Conservation (phyloP, 2,797 vertebrate genomes). For the Karalla daura region DNA sequence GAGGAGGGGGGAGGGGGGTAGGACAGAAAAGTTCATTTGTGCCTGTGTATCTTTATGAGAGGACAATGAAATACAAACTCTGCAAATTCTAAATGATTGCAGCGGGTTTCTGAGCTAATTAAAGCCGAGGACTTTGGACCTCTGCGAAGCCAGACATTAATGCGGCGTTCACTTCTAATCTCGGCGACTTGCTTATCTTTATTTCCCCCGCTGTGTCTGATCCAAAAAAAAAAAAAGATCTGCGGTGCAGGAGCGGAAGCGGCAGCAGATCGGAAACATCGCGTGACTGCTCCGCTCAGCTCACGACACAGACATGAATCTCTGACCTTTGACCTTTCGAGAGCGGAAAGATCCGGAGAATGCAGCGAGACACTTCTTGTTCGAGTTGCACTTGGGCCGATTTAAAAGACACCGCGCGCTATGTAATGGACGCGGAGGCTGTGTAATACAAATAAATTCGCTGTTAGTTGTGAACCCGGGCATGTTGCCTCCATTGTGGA, state of each 20-base stretch:
- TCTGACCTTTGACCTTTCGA: conserved; percentile 62
- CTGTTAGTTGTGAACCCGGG: conserved; percentile 64
- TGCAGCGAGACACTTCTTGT: conserved; percentile 35
- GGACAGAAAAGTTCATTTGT: conserved; percentile 23
- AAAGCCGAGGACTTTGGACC: conserved; percentile 33
- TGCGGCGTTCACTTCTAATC: conserved; percentile 33
- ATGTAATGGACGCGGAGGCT: conserved; percentile 61
- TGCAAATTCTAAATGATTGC: conserved; percentile 33
- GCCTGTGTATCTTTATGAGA: conserved; percentile 9
- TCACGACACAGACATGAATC: conserved; percentile 34
- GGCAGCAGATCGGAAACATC: conserved; percentile 1
- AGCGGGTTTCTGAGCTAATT: conserved; percentile 45
- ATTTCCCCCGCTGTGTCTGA: conserved; percentile 21
- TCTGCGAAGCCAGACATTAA: conserved; percentile 35
- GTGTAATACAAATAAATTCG: conserved; percentile 69
- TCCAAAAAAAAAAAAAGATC: conserved; percentile 31
- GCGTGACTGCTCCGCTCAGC: not conserved
- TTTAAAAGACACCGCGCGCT: conserved; percentile 42
- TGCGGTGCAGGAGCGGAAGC: no score
- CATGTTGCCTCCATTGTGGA: conserved; percentile 70
- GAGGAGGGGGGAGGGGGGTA: no score
- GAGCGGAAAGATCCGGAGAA: conserved; percentile 23
- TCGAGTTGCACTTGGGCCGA: conserved; percentile 43
- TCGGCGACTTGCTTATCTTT: conserved; percentile 18
- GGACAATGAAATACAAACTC: conserved; percentile 46